Evolutionary conservation across 1,140 invertebrate species (phyloP), one percentile per base, ranked within the genome.

Genomic region (Drosophila sechellia): DNA sequence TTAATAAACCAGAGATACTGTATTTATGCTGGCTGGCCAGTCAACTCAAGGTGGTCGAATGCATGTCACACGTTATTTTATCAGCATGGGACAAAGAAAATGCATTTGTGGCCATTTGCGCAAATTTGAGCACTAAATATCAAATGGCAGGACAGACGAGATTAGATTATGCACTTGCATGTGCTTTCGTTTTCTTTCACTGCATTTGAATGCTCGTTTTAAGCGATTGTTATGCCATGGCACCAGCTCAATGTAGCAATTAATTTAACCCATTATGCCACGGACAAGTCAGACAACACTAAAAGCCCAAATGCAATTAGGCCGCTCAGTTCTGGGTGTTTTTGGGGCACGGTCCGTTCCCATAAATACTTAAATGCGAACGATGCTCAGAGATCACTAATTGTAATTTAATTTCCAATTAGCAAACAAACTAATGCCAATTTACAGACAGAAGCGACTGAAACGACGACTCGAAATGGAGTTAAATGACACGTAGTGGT

Each of bases 391-490:
- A 89, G 84, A 89, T 89, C 89, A 90, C 84, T 91, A 91, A 91
- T 91, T 91, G 89, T 90, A 91, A 91, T 91, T 90, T 91, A 91
- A 91, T 91, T 91, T 91, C 89, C 89, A 91, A 91, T 91, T 91
- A 91, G 89, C 84, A 91, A 91, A 91, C 89, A 90, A 90, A 90
- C 89, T 86, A 90, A 91, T 79, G 79, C 81, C 81, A 87, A 89
- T 87, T 87, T 87, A 81, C 76, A 71, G 69, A 77, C 64, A 68
- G 48, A 68, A 81, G 53, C 79, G 66, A 61, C 60, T 73, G 35
- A 48, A 42, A 52, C 52, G 64, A 53, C 58, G 52, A 53, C 71
- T 76, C 63, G 60, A 72, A 81, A 74, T 52, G 66, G 56, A 83
- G 76, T 68, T 87, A 83, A 83, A 74, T 61, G 84, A 86, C 81